A percentile compares a stretch with the other conserved stretches of the same genome.
phyloP scores from a whole-genome alignment of 2,888 invertebrate genomes.

The Spilarctia lutea region DNA sequence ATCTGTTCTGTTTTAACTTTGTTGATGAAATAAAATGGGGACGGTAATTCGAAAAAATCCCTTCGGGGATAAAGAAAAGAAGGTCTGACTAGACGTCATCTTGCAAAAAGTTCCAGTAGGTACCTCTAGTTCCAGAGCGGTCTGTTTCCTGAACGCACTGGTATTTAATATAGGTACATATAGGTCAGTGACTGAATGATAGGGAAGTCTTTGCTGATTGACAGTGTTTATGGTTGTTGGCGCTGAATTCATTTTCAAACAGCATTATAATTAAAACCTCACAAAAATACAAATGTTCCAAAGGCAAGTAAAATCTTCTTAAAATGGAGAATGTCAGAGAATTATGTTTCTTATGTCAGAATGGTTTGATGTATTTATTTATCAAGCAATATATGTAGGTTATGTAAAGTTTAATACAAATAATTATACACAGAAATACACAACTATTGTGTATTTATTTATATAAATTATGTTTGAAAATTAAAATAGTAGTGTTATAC shows the following conservation, averaged over 20 bases:
- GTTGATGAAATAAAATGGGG: no score
- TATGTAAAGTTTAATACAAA: slow-evolving; percentile 29
- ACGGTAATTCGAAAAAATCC: no score
- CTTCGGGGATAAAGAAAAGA: not conserved
- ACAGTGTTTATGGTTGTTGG: not conserved
- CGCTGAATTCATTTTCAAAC: not conserved
- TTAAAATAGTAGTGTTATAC: slow-evolving; percentile 30
- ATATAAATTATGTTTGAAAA: slow-evolving; percentile 51
- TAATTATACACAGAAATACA: slow-evolving; percentile 18
- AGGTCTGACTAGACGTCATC: not conserved
- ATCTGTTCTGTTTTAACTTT: no score
- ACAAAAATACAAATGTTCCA: not conserved
- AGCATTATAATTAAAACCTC: not conserved
- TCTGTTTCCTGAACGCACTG: not conserved
- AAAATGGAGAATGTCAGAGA: not conserved
- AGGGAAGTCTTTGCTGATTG: not conserved
- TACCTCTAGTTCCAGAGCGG: not conserved
- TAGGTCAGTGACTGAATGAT: not conserved
- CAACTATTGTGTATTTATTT: slow-evolving; percentile 22
- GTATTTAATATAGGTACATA: no score
- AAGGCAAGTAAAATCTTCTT: slow-evolving; percentile 8
- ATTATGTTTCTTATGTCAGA: slow-evolving; percentile 21
- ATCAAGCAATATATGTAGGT: slow-evolving; percentile 23
- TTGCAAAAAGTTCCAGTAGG: not conserved
- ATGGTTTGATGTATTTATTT: slow-evolving; percentile 16